Conservation (phyloP, 2,797 vertebrate species). For the Spondyliosoma cantharus region DNA sequence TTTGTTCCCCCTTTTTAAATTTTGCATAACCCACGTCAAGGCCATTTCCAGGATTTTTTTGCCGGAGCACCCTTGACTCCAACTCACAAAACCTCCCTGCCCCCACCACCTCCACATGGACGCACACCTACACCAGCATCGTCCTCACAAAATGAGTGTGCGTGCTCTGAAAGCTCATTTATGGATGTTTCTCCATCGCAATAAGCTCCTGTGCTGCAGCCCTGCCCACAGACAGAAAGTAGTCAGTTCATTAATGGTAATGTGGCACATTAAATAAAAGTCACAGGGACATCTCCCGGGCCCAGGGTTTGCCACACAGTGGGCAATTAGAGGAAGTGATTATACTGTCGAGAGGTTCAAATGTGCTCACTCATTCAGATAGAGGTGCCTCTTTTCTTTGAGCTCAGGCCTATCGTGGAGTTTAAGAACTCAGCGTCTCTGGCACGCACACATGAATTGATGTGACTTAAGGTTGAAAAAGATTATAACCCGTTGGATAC, state of each 20-base stretch:
- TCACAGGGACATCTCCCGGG: conserved; percentile 86
- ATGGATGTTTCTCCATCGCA: conserved; percentile 74
- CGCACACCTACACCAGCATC: conserved; percentile 37
- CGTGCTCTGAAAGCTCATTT: conserved; percentile 74
- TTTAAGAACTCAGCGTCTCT: conserved; percentile 53
- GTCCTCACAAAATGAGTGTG: conserved; percentile 62
- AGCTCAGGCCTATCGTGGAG: conserved; percentile 56
- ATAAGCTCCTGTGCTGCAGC: conserved; percentile 72
- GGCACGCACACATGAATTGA: conserved; percentile 34
- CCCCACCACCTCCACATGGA: background rate
- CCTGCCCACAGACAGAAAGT: conserved; percentile 75
- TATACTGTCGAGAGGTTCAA: conserved; percentile 83
- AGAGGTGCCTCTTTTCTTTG: conserved; percentile 69
- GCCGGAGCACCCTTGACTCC: conserved; percentile 16
- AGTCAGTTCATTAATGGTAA: conserved; percentile 88
- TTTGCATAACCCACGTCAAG: conserved; percentile 66
- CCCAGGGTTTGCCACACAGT: conserved; percentile 82
- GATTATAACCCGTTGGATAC: conserved; percentile 13
- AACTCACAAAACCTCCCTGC: conserved; percentile 11
- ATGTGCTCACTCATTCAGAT: conserved; percentile 80
- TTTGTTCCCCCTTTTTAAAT: conserved; percentile 62
- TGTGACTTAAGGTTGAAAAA: conserved; percentile 36
- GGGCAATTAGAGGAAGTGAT: conserved; percentile 87
- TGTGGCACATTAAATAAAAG: conserved; percentile 88
- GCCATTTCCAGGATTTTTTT: conserved; percentile 55